These are phyloP conservation scores for Chrysochloris asiatica DNA, from an alignment of 2,113 vertebrate genomes.

Conservation along the genomic window DNA sequence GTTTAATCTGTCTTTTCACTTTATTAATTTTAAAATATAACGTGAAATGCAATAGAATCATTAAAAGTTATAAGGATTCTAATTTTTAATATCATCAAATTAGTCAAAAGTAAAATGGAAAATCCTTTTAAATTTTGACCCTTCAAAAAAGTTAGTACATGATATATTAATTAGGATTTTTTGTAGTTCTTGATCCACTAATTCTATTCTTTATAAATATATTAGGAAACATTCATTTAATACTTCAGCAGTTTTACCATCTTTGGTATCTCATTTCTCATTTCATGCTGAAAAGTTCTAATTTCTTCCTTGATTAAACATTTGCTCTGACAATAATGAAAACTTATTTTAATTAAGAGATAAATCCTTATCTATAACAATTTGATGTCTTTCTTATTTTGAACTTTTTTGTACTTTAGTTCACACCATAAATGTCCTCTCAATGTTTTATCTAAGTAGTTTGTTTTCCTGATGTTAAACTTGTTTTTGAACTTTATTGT, in stretches of 20 bases:
- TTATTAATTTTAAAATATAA: too few species aligned
- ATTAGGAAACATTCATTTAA: slow-evolving; percentile 66
- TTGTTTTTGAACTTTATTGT: too few species aligned
- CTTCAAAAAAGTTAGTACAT: slow-evolving; percentile 30
- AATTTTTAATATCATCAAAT: slow-evolving; percentile 1
- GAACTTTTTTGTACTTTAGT: too few species aligned
- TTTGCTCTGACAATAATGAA: slow-evolving; percentile 58
- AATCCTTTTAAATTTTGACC: background rate
- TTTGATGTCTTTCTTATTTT: too few species aligned
- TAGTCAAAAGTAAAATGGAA: slow-evolving; percentile 27
- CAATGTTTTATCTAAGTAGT: too few species aligned
- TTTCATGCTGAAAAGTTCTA: slow-evolving; percentile 60
- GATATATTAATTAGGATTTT: slow-evolving; percentile 46
- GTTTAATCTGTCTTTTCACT: too few species aligned
- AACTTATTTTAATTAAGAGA: slow-evolving; percentile 53
- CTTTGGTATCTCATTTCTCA: slow-evolving; percentile 51
- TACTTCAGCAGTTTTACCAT: slow-evolving; percentile 56
- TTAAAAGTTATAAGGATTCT: background rate
- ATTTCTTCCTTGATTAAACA: slow-evolving; percentile 73
- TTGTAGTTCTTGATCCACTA: slow-evolving; percentile 50
- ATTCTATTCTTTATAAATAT: slow-evolving; percentile 53
- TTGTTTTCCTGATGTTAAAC: too few species aligned
- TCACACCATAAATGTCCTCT: too few species aligned
- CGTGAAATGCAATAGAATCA: background rate
- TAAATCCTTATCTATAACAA: slow-evolving; percentile 9